Evolutionary conservation across 2,888 invertebrate species (phyloP), one percentile per base, ranked within the genome.

Genomic region (Apotomis capreana): DNA sequence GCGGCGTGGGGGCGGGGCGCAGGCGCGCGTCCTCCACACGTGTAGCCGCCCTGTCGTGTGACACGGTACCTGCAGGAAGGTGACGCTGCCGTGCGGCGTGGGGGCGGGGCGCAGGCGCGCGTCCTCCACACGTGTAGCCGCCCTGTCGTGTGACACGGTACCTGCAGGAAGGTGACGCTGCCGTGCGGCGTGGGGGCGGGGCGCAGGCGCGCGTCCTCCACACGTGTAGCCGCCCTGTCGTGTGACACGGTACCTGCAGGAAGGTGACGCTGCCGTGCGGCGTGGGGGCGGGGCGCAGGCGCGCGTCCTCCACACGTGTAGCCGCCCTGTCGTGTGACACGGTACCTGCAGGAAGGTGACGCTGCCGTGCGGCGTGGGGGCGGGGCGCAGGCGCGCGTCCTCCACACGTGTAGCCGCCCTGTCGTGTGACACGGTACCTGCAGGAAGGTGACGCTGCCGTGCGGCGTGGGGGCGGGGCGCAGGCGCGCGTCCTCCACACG

Each of bases 1-100:
- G 96, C 0, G 96, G 95, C 0, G 97, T 97, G 59, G 93, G 89
- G 0, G 96, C 93, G 0, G 94, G 89, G 3, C 94, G 92, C 26
- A 99, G 90, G 81, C 97, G 97, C 0, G 96, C 95, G 88, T 99
- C 99, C 37, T 95, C 94, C 0, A n/a, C n/a, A n/a, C n/a, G n/a
- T n/a, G n/a, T n/a, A n/a, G n/a, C n/a, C n/a, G n/a, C 40, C 40
- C 40, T 5, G 40, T 6, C 40, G 40, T 9, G 8, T 44, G 6
- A 6, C 9, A 49, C 10, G 3, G 8, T 49, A 65, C 93, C 88
- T 95, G 95, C 40, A 96, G 89, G 82, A 97, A 97, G 78, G 94
- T 94, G 0, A 98, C 96, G 0, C 93, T 89, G 0, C 98, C 98
- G 81, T 96, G 96, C 0, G 96, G 95, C 0, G 97, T 97, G 59